phyloP scores from a whole-genome alignment of 2,797 vertebrate genomes.

The Pteropus rufus region DNA sequence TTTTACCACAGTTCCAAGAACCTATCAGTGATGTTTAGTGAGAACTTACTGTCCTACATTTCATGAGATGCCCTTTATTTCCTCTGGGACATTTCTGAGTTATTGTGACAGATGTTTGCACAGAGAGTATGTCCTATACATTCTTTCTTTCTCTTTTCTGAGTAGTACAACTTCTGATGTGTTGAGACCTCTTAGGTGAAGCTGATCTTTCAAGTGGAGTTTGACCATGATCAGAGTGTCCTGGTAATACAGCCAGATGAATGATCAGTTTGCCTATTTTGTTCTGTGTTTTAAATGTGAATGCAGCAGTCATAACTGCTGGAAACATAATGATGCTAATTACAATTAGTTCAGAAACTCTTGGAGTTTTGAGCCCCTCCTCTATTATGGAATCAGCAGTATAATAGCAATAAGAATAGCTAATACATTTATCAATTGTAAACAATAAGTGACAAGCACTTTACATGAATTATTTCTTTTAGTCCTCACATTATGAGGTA shows the following conservation, averaged over 20 bases:
- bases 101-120: background rate
- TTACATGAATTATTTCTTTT: slow-evolving; percentile 25
- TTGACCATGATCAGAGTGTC: background rate
- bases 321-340: background rate
- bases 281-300: background rate
- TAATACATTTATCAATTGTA: background rate
- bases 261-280: background rate
- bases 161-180: background rate
- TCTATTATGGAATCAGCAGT: background rate
- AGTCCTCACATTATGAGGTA: background rate
- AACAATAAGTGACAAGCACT: background rate
- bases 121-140: background rate
- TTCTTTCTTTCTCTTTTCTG: background rate
- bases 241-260: background rate
- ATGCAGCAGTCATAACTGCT: background rate
- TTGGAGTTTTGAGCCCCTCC: background rate
- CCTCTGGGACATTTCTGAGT: background rate
- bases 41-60: background rate
- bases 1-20: background rate
- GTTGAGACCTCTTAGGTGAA: background rate
- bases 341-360: background rate
- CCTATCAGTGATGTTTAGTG: too few relatives aligned
- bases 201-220: background rate
- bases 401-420: background rate
- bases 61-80: background rate